Conservation (phyloP, 35 echinoderm and acorn worm genomes). For the Ophioderma brevispina region DNA sequence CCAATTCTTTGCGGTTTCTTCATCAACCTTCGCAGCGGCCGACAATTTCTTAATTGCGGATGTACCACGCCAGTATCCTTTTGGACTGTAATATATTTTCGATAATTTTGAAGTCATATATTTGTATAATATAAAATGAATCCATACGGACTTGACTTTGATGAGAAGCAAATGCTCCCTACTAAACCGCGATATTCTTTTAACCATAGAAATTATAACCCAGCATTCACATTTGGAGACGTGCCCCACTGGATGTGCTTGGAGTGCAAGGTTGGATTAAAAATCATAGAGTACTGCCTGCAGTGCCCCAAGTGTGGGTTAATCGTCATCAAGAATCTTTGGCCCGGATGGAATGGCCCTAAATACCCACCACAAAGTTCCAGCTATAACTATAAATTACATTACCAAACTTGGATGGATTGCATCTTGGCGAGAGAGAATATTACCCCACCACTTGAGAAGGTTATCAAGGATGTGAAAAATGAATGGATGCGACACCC, state of each 20-base stretch:
- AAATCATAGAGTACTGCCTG: neutral
- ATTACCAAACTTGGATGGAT: neutral
- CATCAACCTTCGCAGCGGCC: neutral
- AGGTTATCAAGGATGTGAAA: neutral
- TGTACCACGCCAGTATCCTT: neutral
- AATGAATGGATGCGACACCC: neutral
- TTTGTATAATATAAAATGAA: neutral
- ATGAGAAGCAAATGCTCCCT: neutral
- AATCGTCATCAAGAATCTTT: no score
- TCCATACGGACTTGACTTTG: neutral
- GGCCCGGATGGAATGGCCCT: neutral
- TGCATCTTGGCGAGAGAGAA: conserved; percentile 1
- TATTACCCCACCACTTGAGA: neutral
- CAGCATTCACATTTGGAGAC: neutral
- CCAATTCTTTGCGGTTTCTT: neutral
- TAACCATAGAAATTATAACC: neutral
- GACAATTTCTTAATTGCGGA: neutral
- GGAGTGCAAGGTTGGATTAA: neutral
- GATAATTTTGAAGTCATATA: neutral
- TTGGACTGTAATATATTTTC: no score
- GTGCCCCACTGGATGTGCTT: neutral
- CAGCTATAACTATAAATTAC: neutral
- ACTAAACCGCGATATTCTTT: no score
- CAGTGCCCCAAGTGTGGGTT: neutral
- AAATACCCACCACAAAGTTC: neutral